Percentiles rank a stretch among this genome's conserved stretches.
phyloP scores from a whole-genome alignment of 2,797 vertebrate genomes.

The Thunnus albacares region DNA sequence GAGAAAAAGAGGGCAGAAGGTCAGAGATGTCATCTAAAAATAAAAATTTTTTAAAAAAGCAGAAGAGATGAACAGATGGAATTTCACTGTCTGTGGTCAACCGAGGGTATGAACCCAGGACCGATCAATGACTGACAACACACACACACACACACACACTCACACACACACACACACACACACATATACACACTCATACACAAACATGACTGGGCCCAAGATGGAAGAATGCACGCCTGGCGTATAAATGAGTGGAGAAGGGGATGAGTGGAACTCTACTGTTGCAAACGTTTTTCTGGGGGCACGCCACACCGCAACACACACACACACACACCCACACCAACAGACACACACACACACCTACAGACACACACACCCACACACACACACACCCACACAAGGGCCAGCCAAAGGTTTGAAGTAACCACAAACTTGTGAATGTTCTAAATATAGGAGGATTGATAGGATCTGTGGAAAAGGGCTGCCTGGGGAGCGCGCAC shows the following conservation, averaged over 20 bases:
- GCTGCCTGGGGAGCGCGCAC: constrained; percentile 30
- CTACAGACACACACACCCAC: constrained; percentile 19
- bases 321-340: constrained; percentile 24
- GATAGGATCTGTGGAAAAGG: constrained; percentile 74
- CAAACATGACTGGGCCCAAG: constrained; percentile 34
- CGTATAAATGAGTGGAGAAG: constrained; percentile 31
- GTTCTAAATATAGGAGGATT: constrained; percentile 79
- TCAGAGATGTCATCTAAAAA: constrained; percentile 9
- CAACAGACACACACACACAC: constrained; percentile 1
- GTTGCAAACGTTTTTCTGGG: constrained; percentile 68
- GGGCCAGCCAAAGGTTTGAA: constrained; percentile 77
- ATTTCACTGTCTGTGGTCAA: constrained; percentile 66
- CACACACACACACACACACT: constrained; percentile 4
- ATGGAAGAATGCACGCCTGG: constrained; percentile 61
- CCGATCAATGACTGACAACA: constrained; percentile 52
- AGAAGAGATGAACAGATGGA: constrained; percentile 61
- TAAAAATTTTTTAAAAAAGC: background rate
- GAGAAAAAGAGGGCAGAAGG: background rate
- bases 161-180: constrained; percentile 21
- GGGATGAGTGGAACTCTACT: constrained; percentile 66
- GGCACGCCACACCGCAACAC: constrained; percentile 61
- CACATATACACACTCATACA: constrained; percentile 25
- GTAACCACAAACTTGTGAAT: constrained; percentile 75
- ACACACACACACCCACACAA: constrained; percentile 19
- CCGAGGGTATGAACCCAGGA: constrained; percentile 58